phyloP scores from a whole-genome alignment of 92 coral and sea anemone genomes.

The Paramuricea clavata region DNA sequence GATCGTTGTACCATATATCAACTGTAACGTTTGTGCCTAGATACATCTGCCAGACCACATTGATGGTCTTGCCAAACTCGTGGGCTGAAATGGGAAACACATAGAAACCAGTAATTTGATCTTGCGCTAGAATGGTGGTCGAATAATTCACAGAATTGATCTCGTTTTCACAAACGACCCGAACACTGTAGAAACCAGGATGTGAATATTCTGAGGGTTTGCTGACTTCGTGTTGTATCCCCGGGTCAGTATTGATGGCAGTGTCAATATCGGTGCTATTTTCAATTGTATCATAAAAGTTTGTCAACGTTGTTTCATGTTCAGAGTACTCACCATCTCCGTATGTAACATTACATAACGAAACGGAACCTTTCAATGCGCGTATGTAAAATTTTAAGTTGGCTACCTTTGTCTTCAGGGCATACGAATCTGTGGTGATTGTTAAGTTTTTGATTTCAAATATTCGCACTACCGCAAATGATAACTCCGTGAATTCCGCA shows the following conservation, averaged over 20 bases:
- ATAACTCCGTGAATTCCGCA: background rate
- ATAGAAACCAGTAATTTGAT: conserved; percentile 64
- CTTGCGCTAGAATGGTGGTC: conserved; percentile 49
- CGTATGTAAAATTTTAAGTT: background rate
- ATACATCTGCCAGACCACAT: conserved; percentile 66
- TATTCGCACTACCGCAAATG: background rate
- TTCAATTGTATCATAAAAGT: background rate
- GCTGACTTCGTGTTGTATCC: background rate
- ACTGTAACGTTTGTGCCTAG: conserved; percentile 86
- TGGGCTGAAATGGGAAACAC: conserved; percentile 50
- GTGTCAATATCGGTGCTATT: background rate
- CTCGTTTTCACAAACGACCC: conserved; percentile 70
- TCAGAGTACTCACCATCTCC: background rate
- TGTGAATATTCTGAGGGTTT: conserved; percentile 27
- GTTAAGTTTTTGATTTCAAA: background rate
- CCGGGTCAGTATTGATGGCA: background rate
- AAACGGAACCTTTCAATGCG: background rate
- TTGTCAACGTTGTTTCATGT: background rate
- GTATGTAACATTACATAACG: background rate
- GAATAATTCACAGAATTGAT: conserved; percentile 37
- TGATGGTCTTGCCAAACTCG: conserved; percentile 42
- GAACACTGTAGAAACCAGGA: conserved; percentile 63
- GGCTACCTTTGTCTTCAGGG: background rate
- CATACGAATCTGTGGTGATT: background rate
- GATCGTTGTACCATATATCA: conserved; percentile 40